phyloP scores from a whole-genome alignment of 2,888 invertebrate genomes.

The Pyrgus malvae region DNA sequence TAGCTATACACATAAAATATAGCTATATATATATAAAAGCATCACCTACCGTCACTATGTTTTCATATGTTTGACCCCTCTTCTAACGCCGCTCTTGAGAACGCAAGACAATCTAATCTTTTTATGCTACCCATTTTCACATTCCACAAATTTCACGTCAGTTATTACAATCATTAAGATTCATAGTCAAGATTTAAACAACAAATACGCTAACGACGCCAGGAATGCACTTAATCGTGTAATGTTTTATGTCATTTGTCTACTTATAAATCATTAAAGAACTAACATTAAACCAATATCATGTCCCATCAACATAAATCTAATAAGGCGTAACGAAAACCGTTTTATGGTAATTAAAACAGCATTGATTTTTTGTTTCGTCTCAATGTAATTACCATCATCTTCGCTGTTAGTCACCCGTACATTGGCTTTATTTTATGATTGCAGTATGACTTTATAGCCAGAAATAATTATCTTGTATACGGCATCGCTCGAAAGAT shows the following conservation, averaged over 20 bases:
- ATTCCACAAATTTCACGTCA: conserved; percentile 59
- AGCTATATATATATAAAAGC: too few relatives aligned
- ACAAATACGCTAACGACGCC: conserved; percentile 47
- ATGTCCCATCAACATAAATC: neutral
- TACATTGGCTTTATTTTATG: neutral
- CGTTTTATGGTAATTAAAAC: neutral
- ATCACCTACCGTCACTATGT: too few relatives aligned
- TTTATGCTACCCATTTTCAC: conserved; percentile 40
- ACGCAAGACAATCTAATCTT: conserved; percentile 30
- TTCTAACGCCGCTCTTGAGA: neutral
- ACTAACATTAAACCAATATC: conserved; percentile 12
- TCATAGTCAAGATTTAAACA: conserved; percentile 30
- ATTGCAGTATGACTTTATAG: neutral
- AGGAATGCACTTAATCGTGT: conserved; percentile 54
- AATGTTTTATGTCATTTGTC: conserved; percentile 17
- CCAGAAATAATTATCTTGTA: conserved; percentile 10
- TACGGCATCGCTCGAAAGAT: conserved; percentile 3
- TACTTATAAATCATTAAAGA: conserved; percentile 16
- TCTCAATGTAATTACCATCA: neutral
- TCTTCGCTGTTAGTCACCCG: neutral
- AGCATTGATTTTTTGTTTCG: neutral
- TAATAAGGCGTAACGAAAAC: neutral
- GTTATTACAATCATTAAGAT: conserved; percentile 56
- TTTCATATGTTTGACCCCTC: conserved; percentile 9
- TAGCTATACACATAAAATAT: too few relatives aligned